Base-by-base conservation (phyloP, 2,888 invertebrate species). In the Standfussiana lucernea region DNA sequence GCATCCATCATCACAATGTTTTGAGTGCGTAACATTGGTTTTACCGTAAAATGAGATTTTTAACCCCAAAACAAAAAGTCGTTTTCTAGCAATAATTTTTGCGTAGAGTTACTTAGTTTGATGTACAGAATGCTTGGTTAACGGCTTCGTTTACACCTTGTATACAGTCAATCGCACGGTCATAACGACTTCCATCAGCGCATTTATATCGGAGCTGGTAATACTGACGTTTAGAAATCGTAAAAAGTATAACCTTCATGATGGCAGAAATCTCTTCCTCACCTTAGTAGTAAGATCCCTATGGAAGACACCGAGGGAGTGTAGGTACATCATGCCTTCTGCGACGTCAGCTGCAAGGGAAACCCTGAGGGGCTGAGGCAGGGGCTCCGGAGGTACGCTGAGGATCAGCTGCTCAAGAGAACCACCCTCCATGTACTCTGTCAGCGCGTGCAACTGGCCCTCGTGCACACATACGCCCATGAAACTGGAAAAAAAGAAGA, bases 401-500 rank as follows among this genome's bases (percentile, higher is more conserved):
- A 98, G 98, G 92, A 99, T 98, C 89, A 99, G 96, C 95, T 99
- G 99, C 93, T 99, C 99, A 93, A 99, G 96, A 75, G 99, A 99
- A 56, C 99, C 99, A 66, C 99, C 99, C 95, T 98, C 98, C 95
- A 99, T 99, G 96, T 98, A 99, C 97, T 99, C 99, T 86, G 99
- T 99, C 84, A 99, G 97, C 37, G 99, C 99, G 96, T 99, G 99
- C 73, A 99, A 97, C 93, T 99, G 99, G 50, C 99, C 99, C 95
- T 99, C 99, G 95, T 99, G 99, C 79, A 99, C 99, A 96, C 99
- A 99, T 67, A 99, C 99, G 86, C 99, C 99, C 98, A 98, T 98
- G 97, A 99, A 99, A 94, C 99, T 99, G 97, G 3, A 96, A 95
- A 50, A 28, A 24, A 68, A 76, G 45, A 4, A 18, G 32, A 42